A percentile compares a stretch with the other conserved stretches of the same genome.
Conservation (phyloP, 2,797 vertebrate genomes). For the Etheostoma perlongum region DNA sequence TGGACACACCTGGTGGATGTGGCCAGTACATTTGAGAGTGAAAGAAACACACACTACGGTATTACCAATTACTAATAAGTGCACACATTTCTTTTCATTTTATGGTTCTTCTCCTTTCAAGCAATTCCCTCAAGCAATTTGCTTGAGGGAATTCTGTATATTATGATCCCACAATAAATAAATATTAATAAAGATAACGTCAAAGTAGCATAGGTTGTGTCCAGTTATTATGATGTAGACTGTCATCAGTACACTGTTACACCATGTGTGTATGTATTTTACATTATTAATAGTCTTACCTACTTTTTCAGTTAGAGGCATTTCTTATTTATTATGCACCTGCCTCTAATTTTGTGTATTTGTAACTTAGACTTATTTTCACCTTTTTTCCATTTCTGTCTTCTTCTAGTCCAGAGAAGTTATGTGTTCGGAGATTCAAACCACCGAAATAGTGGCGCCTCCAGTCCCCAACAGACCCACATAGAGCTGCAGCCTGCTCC, state of each 20-base stretch:
- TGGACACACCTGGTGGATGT: slow-evolving; percentile 98
- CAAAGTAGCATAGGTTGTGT: background rate
- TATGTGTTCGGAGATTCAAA: slow-evolving; percentile 94
- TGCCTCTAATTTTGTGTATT: background rate
- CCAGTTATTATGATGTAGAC: background rate
- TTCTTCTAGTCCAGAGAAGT: slow-evolving; percentile 91
- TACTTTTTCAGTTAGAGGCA: background rate
- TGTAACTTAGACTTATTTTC: background rate
- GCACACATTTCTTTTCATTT: background rate
- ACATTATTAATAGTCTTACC: background rate
- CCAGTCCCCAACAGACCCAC: slow-evolving; percentile 91
- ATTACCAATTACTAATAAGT: slow-evolving; percentile 3
- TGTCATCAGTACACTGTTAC: background rate
- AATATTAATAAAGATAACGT: background rate
- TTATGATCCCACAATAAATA: background rate
- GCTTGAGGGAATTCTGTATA: background rate
- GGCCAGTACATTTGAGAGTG: slow-evolving; percentile 96
- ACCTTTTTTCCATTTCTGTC: background rate
- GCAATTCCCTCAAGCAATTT: too few species aligned
- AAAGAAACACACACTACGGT: slow-evolving; percentile 80
- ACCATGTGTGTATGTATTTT: background rate
- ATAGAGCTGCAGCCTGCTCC: slow-evolving; percentile 90
- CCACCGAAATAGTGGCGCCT: slow-evolving; percentile 90
- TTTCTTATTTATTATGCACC: background rate
- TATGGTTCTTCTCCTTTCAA: background rate